Evolutionary conservation across 1,140 invertebrate species (phyloP).

Genomic region (Drosophila aff.): DNA sequence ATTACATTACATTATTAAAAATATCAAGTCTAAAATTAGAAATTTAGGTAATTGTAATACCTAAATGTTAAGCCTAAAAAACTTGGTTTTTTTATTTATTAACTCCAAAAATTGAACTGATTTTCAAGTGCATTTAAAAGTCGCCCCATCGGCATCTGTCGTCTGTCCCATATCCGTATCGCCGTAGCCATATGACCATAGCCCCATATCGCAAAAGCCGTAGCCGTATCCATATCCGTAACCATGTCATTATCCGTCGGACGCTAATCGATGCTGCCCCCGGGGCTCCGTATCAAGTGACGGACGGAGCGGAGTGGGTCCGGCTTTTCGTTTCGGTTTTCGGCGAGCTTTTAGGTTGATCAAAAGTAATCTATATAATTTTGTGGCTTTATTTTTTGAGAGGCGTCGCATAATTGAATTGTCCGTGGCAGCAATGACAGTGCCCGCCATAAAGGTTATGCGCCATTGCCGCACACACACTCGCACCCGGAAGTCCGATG

Average conservation of each 20-base stretch:
- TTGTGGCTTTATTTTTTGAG: constrained; percentile 32
- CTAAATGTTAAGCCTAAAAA: background rate
- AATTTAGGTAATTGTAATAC: background rate
- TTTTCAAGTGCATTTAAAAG: constrained; percentile 6
- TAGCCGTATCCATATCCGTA: constrained; percentile 10
- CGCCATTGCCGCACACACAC: constrained; percentile 11
- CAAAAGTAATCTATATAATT: constrained; percentile 36
- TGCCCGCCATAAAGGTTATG: constrained; percentile 45
- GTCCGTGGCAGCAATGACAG: constrained; percentile 25
- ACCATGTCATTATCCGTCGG: constrained; percentile 21
- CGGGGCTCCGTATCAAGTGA: constrained; percentile 55
- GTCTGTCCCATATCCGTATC: constrained; percentile 5
- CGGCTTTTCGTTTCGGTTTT: constrained; percentile 5
- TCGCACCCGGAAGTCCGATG: constrained; percentile 7
- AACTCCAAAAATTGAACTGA: background rate
- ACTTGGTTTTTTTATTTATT: background rate
- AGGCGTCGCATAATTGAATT: constrained; percentile 49
- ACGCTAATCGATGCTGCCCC: constrained; percentile 62
- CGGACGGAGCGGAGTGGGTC: constrained; percentile 17
- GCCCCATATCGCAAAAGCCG: background rate
- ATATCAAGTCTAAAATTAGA: background rate
- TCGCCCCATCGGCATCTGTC: background rate
- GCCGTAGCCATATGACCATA: background rate
- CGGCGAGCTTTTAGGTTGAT: constrained; percentile 37
- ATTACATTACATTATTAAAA: background rate